These are phyloP conservation scores for Arenaria interpres DNA, from an alignment of 2,113 vertebrate species.

Conservation along the genomic window DNA sequence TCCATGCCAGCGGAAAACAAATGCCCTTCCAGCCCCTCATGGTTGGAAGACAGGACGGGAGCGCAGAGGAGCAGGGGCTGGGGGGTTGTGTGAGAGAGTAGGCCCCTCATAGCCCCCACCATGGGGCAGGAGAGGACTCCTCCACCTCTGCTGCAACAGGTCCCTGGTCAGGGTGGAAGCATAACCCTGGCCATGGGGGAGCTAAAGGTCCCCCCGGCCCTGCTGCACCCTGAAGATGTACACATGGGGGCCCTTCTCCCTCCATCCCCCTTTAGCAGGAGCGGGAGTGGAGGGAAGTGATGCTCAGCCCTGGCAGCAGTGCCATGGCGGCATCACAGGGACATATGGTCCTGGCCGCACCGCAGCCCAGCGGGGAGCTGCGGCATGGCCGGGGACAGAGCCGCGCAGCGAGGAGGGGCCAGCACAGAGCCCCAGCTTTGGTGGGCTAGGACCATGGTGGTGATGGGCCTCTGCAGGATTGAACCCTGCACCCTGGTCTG, in stretches of 20 bases:
- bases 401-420: fast-evolving
- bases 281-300: fast-evolving
- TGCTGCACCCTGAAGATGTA: too few relatives aligned
- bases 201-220: fast-evolving
- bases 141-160: not conserved
- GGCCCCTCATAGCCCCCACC: not conserved
- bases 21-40: not conserved
- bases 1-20: not conserved
- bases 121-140: not conserved
- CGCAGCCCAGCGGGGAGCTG: not conserved
- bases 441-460: fast-evolving
- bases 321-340: not conserved
- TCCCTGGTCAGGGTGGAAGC: not conserved
- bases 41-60: not conserved
- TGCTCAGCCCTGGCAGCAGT: not conserved
- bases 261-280: not conserved
- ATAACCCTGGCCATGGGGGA: fast-evolving
- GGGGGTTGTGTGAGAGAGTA: not conserved
- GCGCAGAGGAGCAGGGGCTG: not conserved
- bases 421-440: not conserved
- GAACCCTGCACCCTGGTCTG: fast-evolving
- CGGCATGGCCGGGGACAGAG: fast-evolving
- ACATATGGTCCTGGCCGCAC: not conserved
- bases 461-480: not conserved
- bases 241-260: not conserved